These are phyloP conservation scores for Ataeniobius toweri DNA, from an alignment of 2,797 vertebrate genomes.

Conservation along the genomic window DNA sequence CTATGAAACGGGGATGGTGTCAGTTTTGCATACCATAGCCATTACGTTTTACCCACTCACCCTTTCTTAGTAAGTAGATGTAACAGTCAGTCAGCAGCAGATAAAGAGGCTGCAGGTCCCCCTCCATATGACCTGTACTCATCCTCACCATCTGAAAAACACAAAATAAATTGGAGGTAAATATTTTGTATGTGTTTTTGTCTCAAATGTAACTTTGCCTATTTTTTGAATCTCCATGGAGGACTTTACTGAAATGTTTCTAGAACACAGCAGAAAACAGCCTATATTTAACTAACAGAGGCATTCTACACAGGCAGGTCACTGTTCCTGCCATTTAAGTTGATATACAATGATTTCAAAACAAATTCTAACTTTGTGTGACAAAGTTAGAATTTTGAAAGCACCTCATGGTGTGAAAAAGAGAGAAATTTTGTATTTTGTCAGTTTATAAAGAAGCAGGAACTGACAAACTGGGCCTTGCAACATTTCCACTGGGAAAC, in stretches of 20 bases:
- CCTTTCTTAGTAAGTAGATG: conserved; percentile 94
- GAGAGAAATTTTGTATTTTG: background rate
- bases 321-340: background rate
- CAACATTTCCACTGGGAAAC: conserved; percentile 43
- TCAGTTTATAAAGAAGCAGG: background rate
- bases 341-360: background rate
- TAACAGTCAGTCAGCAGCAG: conserved; percentile 95
- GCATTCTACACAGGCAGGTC: background rate
- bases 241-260: background rate
- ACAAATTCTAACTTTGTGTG: background rate
- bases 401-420: background rate
- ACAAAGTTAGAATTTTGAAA: background rate
- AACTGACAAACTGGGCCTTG: conserved; percentile 21
- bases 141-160: conserved; percentile 90
- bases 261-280: background rate
- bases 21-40: background rate
- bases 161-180: conserved; percentile 1
- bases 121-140: conserved; percentile 99
- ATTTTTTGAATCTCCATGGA: background rate
- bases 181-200: background rate
- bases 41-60: conserved; percentile 65
- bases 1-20: background rate
- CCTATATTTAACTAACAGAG: background rate
- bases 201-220: background rate
- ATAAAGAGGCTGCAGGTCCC: conserved; percentile 93